Evolutionary conservation across 2,888 invertebrate species (phyloP).

Genomic region (Machimus rusticus): DNA sequence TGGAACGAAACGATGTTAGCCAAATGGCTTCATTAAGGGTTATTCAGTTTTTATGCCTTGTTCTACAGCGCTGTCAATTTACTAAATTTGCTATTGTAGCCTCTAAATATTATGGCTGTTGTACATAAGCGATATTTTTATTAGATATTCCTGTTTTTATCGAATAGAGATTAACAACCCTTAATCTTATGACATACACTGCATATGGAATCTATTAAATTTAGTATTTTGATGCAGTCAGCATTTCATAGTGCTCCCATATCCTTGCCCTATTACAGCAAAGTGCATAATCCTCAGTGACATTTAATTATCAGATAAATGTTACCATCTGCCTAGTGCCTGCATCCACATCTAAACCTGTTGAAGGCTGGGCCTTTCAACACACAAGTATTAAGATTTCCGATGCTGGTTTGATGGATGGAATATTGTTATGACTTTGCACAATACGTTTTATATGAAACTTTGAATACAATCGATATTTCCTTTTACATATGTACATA

Average conservation of each 20-base stretch:
- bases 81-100: neutral
- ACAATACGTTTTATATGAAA: neutral
- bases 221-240: neutral
- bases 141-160: neutral
- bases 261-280: neutral
- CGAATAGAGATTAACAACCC: neutral
- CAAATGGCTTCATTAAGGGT: neutral
- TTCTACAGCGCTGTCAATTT: neutral
- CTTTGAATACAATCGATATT: neutral
- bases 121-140: neutral
- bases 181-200: neutral
- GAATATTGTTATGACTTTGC: neutral
- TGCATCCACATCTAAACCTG: neutral
- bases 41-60: neutral
- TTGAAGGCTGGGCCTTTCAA: neutral
- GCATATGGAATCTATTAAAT: neutral
- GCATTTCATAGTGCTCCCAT: neutral
- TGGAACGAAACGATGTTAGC: neutral
- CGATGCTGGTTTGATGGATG: neutral
- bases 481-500: neutral
- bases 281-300: neutral
- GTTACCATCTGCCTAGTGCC: neutral
- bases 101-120: neutral
- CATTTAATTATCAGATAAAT: neutral
- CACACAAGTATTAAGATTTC: neutral